Conservation (phyloP, 2,797 vertebrate species). For the Alectoris magna region DNA sequence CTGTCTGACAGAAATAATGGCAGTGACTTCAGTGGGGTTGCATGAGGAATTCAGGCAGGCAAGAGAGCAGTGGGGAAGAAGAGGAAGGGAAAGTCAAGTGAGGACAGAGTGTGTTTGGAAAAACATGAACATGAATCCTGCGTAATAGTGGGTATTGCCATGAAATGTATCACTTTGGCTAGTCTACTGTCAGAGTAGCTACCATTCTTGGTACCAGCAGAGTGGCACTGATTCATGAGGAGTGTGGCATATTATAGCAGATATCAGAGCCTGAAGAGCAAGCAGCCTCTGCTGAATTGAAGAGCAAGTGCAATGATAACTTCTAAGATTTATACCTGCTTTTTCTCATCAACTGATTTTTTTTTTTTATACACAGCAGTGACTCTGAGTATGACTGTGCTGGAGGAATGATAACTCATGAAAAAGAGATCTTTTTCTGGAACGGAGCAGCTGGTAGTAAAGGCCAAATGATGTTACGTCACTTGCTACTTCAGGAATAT, state of each 20-base stretch:
- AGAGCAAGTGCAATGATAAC: background rate
- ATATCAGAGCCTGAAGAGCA: background rate
- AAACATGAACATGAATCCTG: background rate
- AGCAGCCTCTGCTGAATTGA: background rate
- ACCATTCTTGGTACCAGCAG: background rate
- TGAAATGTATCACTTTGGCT: background rate
- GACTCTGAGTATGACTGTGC: background rate
- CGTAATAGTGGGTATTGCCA: background rate
- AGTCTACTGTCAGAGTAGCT: background rate
- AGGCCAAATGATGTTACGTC: background rate
- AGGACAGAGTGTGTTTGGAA: background rate
- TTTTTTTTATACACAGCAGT: background rate
- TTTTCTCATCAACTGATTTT: background rate
- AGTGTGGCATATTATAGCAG: background rate
- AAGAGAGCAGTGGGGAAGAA: background rate
- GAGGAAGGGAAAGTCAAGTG: background rate
- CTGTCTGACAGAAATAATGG: background rate
- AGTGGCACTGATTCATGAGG: background rate
- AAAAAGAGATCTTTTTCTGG: background rate
- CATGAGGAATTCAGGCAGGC: background rate
- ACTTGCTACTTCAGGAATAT: background rate
- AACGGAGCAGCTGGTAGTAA: background rate
- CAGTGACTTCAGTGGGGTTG: background rate
- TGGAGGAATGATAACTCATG: background rate
- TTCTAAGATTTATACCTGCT: background rate